Evolutionary conservation across 2,113 vertebrate genomes (phyloP).

Genomic region (Acanthisitta chloris): DNA sequence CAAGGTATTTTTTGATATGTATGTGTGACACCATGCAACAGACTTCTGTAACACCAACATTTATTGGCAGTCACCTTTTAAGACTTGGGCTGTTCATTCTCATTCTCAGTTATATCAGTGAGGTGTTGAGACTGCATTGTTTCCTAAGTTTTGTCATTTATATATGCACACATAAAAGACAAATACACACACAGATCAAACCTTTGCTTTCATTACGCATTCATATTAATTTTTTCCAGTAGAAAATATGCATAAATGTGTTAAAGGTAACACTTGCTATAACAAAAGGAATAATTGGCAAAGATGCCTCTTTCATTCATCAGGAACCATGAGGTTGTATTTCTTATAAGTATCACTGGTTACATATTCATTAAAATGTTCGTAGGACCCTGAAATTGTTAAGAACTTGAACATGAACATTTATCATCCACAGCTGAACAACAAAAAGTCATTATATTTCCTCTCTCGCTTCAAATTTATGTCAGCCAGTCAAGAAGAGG

Average conservation of each 20-base stretch:
- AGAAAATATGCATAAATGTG: neutral
- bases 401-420: neutral
- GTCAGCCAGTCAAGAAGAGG: neutral
- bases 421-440: slow-evolving; percentile 11
- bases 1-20: neutral
- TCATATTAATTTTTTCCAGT: neutral
- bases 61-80: neutral
- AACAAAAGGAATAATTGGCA: neutral
- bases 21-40: neutral
- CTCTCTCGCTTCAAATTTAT: neutral
- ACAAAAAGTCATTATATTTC: neutral
- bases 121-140: neutral
- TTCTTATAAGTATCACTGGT: neutral
- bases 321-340: neutral
- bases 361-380: slow-evolving; percentile 6
- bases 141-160: neutral
- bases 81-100: neutral
- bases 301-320: neutral
- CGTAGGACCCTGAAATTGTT: neutral
- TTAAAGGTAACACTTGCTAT: neutral
- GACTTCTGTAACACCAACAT: neutral
- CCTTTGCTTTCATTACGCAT: neutral
- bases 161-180: neutral
- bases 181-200: neutral
- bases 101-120: neutral